Conservation (phyloP, 2,888 invertebrate genomes). For the Pollenia amentaria region DNA sequence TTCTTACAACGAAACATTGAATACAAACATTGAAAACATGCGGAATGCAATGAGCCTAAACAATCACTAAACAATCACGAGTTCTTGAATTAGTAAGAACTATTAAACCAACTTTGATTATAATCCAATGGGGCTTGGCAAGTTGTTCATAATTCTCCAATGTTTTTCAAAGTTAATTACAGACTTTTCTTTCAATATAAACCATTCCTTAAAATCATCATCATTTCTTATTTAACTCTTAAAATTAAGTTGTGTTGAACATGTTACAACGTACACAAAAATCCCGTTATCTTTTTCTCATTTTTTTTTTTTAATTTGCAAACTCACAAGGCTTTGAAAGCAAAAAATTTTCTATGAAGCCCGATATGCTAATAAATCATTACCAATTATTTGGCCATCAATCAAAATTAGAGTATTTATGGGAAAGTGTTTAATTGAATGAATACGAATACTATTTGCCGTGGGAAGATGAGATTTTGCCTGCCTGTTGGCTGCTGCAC, state of each 20-base stretch:
- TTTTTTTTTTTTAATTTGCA: background rate
- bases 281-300: background rate
- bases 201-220: no score
- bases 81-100: no score
- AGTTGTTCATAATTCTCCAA: no score
- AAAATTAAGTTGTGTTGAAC: background rate
- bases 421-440: conserved; percentile 81
- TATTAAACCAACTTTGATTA: no score
- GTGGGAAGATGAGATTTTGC: conserved; percentile 11
- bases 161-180: no score
- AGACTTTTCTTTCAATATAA: no score
- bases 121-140: no score
- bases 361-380: conserved; percentile 82
- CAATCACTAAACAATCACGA: no score
- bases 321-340: background rate
- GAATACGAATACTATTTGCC: conserved; percentile 29
- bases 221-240: no score
- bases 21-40: no score
- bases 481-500: background rate
- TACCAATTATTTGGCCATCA: conserved; percentile 83
- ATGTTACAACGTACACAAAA: background rate
- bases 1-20: no score
- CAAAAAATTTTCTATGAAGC: background rate
- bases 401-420: conserved; percentile 82
- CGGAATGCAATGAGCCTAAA: no score